A percentile compares a stretch with the other conserved stretches of the same genome.
Conservation (phyloP, 2,888 invertebrate species). For the Steinernema hermaphroditum region DNA sequence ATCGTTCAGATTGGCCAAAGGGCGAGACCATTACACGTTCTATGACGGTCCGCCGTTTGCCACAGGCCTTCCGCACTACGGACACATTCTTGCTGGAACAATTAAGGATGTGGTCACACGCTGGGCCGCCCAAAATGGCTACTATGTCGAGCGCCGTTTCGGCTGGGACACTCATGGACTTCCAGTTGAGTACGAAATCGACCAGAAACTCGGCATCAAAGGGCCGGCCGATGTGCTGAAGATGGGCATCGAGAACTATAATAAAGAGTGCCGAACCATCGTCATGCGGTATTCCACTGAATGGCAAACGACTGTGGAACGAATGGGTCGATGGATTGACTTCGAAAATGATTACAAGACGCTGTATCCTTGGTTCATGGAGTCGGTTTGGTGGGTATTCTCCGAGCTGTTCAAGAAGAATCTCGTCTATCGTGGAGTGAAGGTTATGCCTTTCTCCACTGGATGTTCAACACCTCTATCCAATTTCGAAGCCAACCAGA, state of each 20-base stretch:
- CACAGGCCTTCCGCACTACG: constrained; percentile 97
- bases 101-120: constrained; percentile 97
- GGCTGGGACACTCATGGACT: constrained; percentile 99
- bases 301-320: constrained; percentile 74
- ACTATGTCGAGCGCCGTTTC: constrained; percentile 83
- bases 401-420: constrained; percentile 91
- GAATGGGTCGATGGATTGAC: constrained; percentile 97
- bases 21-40: constrained; percentile 85
- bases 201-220: constrained; percentile 79
- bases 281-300: constrained; percentile 85
- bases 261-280: constrained; percentile 82
- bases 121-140: constrained; percentile 89
- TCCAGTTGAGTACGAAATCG: constrained; percentile 81
- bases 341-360: constrained; percentile 99
- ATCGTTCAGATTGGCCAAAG: constrained; percentile 82
- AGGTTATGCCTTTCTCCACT: constrained; percentile 98
- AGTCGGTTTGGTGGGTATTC: constrained; percentile 98
- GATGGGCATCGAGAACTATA: constrained; percentile 94
- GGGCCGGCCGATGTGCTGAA: constrained; percentile 93
- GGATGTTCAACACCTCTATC: constrained; percentile 94
- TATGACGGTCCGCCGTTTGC: constrained; percentile 99
- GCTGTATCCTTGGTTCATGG: constrained; percentile 97
- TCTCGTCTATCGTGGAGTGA: constrained; percentile 94
- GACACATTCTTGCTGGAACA: constrained; percentile 94
- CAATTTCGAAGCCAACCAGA: constrained; percentile 97